Percentiles rank a stretch among this genome's conserved stretches.
These are phyloP conservation scores for Takifugu rubripes DNA, from an alignment of 2,797 vertebrate genomes.

Conservation along the genomic window DNA sequence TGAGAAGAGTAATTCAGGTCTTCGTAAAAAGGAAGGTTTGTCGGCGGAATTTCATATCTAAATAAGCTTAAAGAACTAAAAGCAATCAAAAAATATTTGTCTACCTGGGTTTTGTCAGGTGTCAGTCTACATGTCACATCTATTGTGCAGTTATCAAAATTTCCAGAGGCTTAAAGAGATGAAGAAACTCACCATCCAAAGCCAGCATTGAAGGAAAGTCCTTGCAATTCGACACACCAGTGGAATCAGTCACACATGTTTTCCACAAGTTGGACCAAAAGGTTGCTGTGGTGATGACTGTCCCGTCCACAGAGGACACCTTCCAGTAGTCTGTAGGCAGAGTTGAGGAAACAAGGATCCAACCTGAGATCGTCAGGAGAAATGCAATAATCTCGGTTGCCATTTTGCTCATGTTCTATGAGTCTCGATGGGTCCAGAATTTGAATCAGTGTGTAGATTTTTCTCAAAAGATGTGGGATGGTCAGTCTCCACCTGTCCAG, in stretches of 20 bases:
- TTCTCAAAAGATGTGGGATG: conserved; percentile 35
- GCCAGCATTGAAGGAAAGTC: conserved; percentile 96
- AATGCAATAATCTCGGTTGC: conserved; percentile 86
- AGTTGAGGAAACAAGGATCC: conserved; percentile 91
- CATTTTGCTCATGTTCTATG: conserved; percentile 76
- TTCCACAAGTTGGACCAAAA: conserved; percentile 97
- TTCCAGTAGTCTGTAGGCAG: conserved; percentile 95
- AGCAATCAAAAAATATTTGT: neutral
- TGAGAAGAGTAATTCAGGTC: neutral
- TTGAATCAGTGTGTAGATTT: conserved; percentile 16
- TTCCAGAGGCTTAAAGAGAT: neutral
- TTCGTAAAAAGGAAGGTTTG: neutral
- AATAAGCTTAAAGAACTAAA: neutral
- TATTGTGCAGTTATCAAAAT: too few relatives aligned
- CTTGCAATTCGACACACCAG: conserved; percentile 94
- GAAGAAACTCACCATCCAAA: conserved; percentile 80
- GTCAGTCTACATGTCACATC: too few relatives aligned
- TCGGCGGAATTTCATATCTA: neutral
- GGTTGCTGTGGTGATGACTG: conserved; percentile 94
- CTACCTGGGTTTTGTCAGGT: neutral
- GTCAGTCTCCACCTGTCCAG: conserved; percentile 21
- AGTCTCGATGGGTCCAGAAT: conserved; percentile 3
- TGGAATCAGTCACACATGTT: conserved; percentile 93
- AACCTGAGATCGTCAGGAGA: conserved; percentile 81
- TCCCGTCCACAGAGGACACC: conserved; percentile 91